Evolutionary conservation across 1,140 invertebrate species (phyloP), one percentile per base, ranked within the genome.

Genomic region (Melitaea cinxia): DNA sequence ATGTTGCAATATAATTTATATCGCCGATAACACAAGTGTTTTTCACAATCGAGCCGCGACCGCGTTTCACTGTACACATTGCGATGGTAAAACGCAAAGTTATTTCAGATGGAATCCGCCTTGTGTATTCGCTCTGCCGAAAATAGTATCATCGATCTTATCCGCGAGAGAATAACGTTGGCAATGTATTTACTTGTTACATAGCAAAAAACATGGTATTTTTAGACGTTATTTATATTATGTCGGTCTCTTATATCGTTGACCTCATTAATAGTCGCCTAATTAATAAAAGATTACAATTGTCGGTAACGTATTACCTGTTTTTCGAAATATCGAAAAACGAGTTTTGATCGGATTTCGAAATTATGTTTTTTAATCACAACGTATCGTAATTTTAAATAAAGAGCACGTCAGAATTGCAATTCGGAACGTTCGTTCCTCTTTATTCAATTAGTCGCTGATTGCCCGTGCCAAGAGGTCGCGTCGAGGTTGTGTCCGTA

Each of bases 101-200:
- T 89, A 89, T 89, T 88, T 89, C 80, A 69, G 83, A 87, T 73
- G 77, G 79, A 88, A 88, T 89, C 77, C 74, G 81, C 78, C 78
- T 86, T 82, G 80, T 81, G 79, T 72, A 85, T 86, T 84, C 74
- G 83, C 77, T 79, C 73, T 57, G 76, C 72, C 83, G 65, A 78
- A 87, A 89, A 89, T 89, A 89, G 83, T 81, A 83, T 79, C 84
- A 83, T 86, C 84, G 77, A 83, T 83, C 75, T 85, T 88, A 85
- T 85, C 75, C 73, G 75, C 70, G 68, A 72, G 77, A 70, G 76
- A 80, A 81, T 80, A 82, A 77, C 76, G 78, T 64, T 63, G 70
- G 68, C 70, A 67, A 68, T 74, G 65, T 83, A 80, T 84, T 83
- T 83, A 79, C 78, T 82, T 81, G 56, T 72, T 73, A 77, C 74